Evolutionary conservation across 2,797 vertebrate genomes (phyloP), one percentile per base, ranked within the genome.

Genomic region (Dendrocincla tyrannina): DNA sequence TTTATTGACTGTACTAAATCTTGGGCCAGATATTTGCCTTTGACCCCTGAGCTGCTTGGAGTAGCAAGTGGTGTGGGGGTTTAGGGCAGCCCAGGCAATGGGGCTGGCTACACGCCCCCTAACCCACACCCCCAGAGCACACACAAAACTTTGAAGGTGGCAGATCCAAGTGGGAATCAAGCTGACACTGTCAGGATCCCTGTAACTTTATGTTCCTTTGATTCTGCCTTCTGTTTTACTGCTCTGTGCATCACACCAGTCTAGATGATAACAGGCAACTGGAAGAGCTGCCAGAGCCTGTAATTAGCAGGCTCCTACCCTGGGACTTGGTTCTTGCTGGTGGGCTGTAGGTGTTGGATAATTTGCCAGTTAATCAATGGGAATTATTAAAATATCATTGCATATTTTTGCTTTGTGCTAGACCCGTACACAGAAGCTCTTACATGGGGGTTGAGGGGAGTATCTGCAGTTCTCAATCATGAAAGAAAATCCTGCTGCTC

Each of bases 371-470:
- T 89, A 95, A 94, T 97, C 95, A 94, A 92, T 94, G 60, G 68
- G 95, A 94, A 94, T 95, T 96, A 96, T 94, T 93, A 93, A 97
- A 96, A 92, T 84, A 91, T n/a, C 22, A 28, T 47, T 69, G 74
- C 55, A 58, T 68, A 87, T 73, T 91, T 95, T 88, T 89, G 53
- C 73, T 82, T 89, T 91, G 67, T 27, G 3, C n/a, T 89, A 78
- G 63, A 85, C 7, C 30, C 1, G 0, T 85, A 62, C 52, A 72
- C 35, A 77, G 62, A 58, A 76, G 37, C 32, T 73, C 20, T 62
- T 78, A 23, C 9, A 33, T 37, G 30, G 63, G 35, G 39, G 18
- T n/a, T 33, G 32, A 14, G 25, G 39, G 35, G 8, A 79, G 4
- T 62, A 49, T 75, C 52, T 30, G n/a, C 42, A 17, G 16, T 19